Evolutionary conservation across 23 tunicate species (phyloP).

Genomic region (Halocynthia roretzi): DNA sequence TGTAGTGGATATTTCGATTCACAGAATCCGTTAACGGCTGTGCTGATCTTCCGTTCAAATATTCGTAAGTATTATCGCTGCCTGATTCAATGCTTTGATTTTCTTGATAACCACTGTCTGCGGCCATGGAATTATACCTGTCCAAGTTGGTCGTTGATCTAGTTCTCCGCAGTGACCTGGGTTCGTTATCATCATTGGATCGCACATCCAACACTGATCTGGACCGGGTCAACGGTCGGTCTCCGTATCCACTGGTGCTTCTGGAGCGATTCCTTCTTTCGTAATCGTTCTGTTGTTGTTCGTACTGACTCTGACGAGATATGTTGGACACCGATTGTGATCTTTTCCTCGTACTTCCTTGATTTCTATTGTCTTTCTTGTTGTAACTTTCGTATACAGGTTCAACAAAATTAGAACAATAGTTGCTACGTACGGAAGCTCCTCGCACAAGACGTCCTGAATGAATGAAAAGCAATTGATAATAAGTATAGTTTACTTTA

Average conservation of each 20-base stretch:
- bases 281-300: background rate
- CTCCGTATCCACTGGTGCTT: conserved; percentile 24
- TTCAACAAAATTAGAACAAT: conserved; percentile 4
- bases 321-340: no score
- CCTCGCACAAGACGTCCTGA: conserved; percentile 27
- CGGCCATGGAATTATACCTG: background rate
- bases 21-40: background rate
- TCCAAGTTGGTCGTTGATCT: conserved; percentile 39
- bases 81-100: conserved; percentile 14
- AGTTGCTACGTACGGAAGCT: conserved; percentile 21
- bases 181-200: conserved; percentile 6
- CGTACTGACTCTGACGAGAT: no score
- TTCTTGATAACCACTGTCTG: conserved; percentile 15
- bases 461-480: background rate
- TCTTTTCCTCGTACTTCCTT: background rate
- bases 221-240: conserved; percentile 51
- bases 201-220: conserved; percentile 67
- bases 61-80: conserved; percentile 19
- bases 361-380: background rate
- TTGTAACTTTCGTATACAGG: conserved; percentile 14
- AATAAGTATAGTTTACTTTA: no score
- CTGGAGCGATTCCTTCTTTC: background rate
- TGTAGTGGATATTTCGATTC: no score
- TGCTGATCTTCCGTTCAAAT: conserved; percentile 4
- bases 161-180: conserved; percentile 35